Percentiles rank a stretch among this genome's conserved stretches.
Evolutionary conservation across 2,888 invertebrate species (phyloP).

Genomic region (Apoderus coryli): DNA sequence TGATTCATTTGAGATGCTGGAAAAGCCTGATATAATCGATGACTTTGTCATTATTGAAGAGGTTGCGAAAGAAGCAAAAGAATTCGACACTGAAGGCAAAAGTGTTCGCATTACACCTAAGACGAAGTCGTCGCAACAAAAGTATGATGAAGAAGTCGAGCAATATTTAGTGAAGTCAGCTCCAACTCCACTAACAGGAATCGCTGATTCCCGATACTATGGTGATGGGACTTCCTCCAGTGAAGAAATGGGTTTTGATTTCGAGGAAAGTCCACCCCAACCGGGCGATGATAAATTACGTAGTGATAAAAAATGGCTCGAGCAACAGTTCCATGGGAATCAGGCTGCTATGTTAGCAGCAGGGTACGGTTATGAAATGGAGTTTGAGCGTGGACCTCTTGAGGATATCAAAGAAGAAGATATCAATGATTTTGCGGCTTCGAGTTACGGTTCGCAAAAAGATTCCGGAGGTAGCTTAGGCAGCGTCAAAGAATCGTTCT

Average conservation of each 20-base stretch:
- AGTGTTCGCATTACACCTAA: constrained; percentile 48
- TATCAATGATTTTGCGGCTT: constrained; percentile 62
- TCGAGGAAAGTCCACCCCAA: constrained; percentile 49
- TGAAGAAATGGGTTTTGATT: constrained; percentile 50
- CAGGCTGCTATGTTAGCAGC: constrained; percentile 42
- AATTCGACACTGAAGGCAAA: constrained; percentile 70
- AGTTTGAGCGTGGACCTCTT: constrained; percentile 67
- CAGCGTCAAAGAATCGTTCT: constrained; percentile 75
- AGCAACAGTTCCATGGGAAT: constrained; percentile 74
- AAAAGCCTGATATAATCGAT: constrained; percentile 74
- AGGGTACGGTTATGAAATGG: constrained; percentile 56
- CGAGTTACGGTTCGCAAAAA: constrained; percentile 61
- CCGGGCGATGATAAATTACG: constrained; percentile 36
- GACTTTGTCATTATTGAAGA: constrained; percentile 82
- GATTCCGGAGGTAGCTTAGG: constrained; percentile 62
- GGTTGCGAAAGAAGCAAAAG: constrained; percentile 73
- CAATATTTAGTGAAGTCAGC: constrained; percentile 55
- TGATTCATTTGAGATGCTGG: constrained; percentile 78
- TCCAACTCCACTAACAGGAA: constrained; percentile 41
- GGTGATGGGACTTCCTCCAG: constrained; percentile 38
- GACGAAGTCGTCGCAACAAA: constrained; percentile 39
- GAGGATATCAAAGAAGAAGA: constrained; percentile 92
- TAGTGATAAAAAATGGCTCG: constrained; percentile 76
- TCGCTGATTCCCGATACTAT: constrained; percentile 35
- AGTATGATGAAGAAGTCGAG: constrained; percentile 57